Evolutionary conservation across 2,888 invertebrate genomes (phyloP).

Genomic region (Elgonia sp.): DNA sequence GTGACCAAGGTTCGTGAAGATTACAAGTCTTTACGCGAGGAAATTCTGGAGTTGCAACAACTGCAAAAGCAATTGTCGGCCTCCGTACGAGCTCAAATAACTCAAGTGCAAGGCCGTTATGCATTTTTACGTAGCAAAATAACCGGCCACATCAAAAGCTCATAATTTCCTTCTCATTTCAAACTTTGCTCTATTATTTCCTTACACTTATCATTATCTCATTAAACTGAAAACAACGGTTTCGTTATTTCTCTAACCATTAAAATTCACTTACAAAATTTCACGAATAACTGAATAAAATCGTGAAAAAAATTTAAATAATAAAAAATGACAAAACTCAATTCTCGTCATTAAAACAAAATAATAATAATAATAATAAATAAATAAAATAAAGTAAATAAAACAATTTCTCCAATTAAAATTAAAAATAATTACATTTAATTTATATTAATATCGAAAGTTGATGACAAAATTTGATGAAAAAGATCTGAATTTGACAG

Average conservation of each 20-base stretch:
- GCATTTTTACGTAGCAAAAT: no score
- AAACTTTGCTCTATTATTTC: conserved; percentile 4
- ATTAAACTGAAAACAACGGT: not conserved
- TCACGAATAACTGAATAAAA: no score
- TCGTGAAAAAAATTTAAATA: no score
- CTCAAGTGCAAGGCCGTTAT: conserved; percentile 91
- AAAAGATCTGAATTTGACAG: not conserved
- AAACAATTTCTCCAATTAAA: no score
- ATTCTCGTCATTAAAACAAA: no score
- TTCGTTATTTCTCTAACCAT: no score
- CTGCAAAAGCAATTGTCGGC: conserved; percentile 93
- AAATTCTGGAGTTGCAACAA: conserved; percentile 93
- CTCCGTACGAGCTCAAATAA: conserved; percentile 91
- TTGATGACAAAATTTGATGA: not conserved
- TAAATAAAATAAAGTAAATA: no score
- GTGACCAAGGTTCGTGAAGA: conserved; percentile 92
- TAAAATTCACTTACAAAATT: no score
- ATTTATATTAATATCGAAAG: not conserved
- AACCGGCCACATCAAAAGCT: conserved; percentile 86
- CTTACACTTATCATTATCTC: not conserved
- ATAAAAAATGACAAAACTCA: no score
- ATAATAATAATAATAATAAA: no score
- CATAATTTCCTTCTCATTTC: conserved; percentile 77
- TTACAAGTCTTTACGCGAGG: conserved; percentile 93
- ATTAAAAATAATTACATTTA: not conserved